Evolutionary conservation across 2,797 vertebrate genomes (phyloP), one percentile per base, ranked within the genome.

Genomic region (Vespertilio murinus): DNA sequence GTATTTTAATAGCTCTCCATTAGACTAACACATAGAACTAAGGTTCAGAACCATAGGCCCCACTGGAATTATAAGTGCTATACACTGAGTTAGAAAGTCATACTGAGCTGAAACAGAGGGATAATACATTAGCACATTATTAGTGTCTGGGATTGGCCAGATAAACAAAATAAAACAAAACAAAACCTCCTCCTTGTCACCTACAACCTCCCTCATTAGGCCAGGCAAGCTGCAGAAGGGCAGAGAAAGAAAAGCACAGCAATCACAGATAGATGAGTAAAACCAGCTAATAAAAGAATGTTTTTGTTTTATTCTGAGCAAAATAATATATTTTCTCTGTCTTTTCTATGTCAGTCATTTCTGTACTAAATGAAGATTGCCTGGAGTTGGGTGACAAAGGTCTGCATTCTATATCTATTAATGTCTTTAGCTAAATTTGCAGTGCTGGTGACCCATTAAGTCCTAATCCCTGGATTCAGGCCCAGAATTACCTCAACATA

Each of bases 351-450:
- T 25, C 9, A 61, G 59, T 30, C 9, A 5, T 74, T 42, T 70
- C 59, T 75, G 3, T 73, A 49, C 9, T 64, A 75, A 92, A 56
- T 56, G 38, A 80, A 87, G n/a, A 22, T 74, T 77, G 61, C 67
- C n/a, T 80, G 14, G 35, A 40, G n/a, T 35, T 87, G 59, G 6
- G 45, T 78, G 40, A 54, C 33, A 61, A 67, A 91, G 25, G 9
- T 71, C 49, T 94, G 14, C 10, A 71, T 90, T 95, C 59, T 84
- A 70, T 78, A 92, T 35, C n/a, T 85, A 12, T 64, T 75, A 88
- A 75, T 64, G 33, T 88, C 74, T 93, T 90, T n/a, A 89, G 67
- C 71, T 70, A 67, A 89, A 90, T 94, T 89, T 87, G 61, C 45
- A 49, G n/a, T 77, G 6, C 75, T 86, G 52, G 3, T 64, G 16